Evolutionary conservation across 2,113 vertebrate species (phyloP), one percentile per base, ranked within the genome.

Genomic region (Mastomys natalensis): DNA sequence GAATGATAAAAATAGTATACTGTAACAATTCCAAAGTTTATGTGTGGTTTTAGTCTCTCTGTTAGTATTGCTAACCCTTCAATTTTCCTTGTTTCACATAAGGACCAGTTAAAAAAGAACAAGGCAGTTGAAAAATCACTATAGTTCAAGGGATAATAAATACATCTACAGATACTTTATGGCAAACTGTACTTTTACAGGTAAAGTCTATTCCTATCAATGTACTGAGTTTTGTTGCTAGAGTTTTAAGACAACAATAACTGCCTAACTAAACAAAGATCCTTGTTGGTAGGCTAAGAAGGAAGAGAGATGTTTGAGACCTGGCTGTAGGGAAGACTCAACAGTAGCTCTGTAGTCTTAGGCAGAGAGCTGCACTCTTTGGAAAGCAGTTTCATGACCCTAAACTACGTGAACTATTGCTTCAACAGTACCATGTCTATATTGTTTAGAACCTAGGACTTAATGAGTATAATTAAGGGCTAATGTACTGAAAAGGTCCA

Each of bases 11-110:
- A 94, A 91, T 6, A 31, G 53, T 11, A 68, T 77, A 72, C 0
- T 70, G 68, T 81, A 93, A 34, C 86, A 72, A 89, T 55, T 88
- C 53, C 53, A 70, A 89, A 91, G 37, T 91, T 85, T 55, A 87
- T 53, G 21, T 66, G 31, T 37, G 13, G 31, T 12, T 64, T 80
- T 68, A 58, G 26, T 80, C 48, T 45, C 60, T 73, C 55, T 73
- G 24, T 4, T 58, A n/a, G 15, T 70, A 66, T 85, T 94, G 8
- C 40, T 31, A 37, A 31, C 62, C 45, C 31, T 89, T 80, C 19
- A 7, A 73, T 58, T 73, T 89, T 78, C 53, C 62, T 84, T 68
- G 86, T 84, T 80, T 95, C 55, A 53, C 15, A 94, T 76, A 72
- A 89, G 29, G 53, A 78, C 7, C 53, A 94, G 19, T 48, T n/a